These are phyloP conservation scores for Rhinophrynus dorsalis DNA, from an alignment of 2,797 vertebrate genomes.

Conservation along the genomic window DNA sequence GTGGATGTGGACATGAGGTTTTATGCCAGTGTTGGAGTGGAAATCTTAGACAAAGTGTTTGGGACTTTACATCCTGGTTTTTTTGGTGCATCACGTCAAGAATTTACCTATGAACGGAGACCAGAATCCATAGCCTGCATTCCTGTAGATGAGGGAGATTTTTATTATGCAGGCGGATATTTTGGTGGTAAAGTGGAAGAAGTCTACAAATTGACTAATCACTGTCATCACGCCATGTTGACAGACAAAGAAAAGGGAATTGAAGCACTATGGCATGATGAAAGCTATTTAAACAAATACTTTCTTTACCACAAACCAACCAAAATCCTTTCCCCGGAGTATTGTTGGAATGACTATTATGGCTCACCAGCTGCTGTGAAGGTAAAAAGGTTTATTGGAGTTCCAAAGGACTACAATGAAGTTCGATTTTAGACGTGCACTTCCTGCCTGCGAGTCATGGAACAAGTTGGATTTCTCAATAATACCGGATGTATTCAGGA, in stretches of 20 bases:
- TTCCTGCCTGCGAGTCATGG: too few relatives aligned
- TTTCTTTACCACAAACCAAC: constrained; percentile 73
- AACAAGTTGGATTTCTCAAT: too few relatives aligned
- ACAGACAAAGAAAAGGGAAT: constrained; percentile 62
- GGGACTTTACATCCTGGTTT: constrained; percentile 69
- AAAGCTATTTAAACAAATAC: constrained; percentile 77
- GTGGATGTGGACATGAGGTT: constrained; percentile 51
- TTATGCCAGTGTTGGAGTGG: constrained; percentile 56
- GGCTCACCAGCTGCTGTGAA: constrained; percentile 17
- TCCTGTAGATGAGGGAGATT: constrained; percentile 63
- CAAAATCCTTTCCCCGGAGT: constrained; percentile 75
- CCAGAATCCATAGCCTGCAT: constrained; percentile 63
- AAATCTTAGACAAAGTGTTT: constrained; percentile 63
- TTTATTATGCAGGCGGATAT: constrained; percentile 72
- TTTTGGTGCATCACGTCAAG: constrained; percentile 44
- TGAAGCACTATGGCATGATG: constrained; percentile 77
- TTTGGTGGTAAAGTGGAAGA: constrained; percentile 70
- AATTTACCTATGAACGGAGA: constrained; percentile 68
- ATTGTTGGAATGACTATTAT: constrained; percentile 61
- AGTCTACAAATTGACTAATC: constrained; percentile 62
- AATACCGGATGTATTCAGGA: too few relatives aligned
- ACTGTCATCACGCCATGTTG: constrained; percentile 57
- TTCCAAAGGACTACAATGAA: constrained; percentile 56
- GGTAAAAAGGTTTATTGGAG: constrained; percentile 54
- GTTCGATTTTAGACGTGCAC: too few relatives aligned